Evolutionary conservation across 1,140 invertebrate genomes (phyloP).

Genomic region (Drosophila sturtevanti): DNA sequence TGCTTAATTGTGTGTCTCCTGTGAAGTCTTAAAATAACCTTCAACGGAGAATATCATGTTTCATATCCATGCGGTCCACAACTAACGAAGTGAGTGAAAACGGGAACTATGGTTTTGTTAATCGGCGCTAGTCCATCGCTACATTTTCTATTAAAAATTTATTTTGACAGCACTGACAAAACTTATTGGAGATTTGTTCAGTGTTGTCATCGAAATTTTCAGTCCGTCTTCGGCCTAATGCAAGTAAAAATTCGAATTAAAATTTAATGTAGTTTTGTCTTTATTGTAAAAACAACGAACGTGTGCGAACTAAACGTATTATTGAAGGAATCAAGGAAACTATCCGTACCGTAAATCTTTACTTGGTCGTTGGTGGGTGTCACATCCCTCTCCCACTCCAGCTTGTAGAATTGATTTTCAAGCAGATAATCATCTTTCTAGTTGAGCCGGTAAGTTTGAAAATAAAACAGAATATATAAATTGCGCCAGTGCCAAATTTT

Average conservation of each 20-base stretch:
- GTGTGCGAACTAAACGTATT: slow-evolving; percentile 7
- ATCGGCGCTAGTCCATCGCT: slow-evolving; percentile 15
- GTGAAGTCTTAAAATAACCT: too few species aligned
- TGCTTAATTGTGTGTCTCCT: too few species aligned
- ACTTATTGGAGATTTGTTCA: slow-evolving; percentile 42
- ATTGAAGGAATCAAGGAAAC: background rate
- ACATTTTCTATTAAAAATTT: background rate
- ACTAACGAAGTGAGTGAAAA: too few species aligned
- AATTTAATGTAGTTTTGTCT: slow-evolving; percentile 39
- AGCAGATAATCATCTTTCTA: background rate
- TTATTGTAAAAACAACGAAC: slow-evolving; percentile 11
- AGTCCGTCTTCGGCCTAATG: slow-evolving; percentile 52
- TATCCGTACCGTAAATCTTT: background rate
- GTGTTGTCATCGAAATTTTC: slow-evolving; percentile 68
- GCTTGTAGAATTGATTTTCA: background rate
- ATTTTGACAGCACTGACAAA: slow-evolving; percentile 11
- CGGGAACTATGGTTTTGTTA: background rate
- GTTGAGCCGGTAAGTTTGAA: background rate
- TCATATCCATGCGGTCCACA: too few species aligned
- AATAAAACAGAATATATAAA: background rate
- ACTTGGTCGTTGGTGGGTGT: background rate
- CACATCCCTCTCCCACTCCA: background rate
- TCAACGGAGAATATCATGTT: too few species aligned
- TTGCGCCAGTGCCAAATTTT: background rate
- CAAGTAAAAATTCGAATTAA: slow-evolving; percentile 60